phyloP scores from a whole-genome alignment of 1,140 invertebrate species.

The Temnothorax nylanderi region DNA sequence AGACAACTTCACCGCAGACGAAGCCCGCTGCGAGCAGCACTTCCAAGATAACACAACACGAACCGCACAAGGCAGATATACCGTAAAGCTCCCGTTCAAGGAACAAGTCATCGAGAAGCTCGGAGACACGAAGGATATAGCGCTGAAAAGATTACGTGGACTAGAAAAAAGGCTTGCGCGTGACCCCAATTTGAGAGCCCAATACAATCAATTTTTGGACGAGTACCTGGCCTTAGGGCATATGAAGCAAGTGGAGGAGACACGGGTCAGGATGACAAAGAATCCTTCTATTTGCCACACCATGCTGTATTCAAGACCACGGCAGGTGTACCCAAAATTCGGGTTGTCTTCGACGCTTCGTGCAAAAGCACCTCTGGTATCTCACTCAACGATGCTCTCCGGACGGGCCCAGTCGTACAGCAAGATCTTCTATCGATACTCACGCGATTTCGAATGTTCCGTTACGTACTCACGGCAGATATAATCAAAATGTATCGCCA shows the following conservation, averaged over 20 bases:
- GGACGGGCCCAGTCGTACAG: neutral
- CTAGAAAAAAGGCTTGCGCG: neutral
- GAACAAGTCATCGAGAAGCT: neutral
- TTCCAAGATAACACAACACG: neutral
- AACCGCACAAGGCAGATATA: neutral
- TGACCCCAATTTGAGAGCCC: neutral
- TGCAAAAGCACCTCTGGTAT: neutral
- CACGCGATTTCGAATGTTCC: neutral
- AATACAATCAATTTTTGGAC: neutral
- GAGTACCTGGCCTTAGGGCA: neutral
- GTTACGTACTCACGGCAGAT: neutral
- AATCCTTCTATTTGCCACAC: neutral
- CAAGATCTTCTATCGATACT: neutral
- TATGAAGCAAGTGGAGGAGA: neutral
- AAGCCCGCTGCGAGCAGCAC: neutral
- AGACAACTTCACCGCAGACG: neutral
- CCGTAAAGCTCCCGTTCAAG: neutral
- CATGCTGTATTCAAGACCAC: neutral
- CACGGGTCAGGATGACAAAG: neutral
- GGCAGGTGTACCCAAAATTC: neutral
- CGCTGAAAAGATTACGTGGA: neutral
- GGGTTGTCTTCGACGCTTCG: conserved; percentile 10
- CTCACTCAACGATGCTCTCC: neutral
- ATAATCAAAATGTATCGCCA: conserved; percentile 33
- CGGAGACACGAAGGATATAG: neutral